Evolutionary conservation across 2,113 vertebrate genomes (phyloP).

Genomic region (Actenoides hombroni): DNA sequence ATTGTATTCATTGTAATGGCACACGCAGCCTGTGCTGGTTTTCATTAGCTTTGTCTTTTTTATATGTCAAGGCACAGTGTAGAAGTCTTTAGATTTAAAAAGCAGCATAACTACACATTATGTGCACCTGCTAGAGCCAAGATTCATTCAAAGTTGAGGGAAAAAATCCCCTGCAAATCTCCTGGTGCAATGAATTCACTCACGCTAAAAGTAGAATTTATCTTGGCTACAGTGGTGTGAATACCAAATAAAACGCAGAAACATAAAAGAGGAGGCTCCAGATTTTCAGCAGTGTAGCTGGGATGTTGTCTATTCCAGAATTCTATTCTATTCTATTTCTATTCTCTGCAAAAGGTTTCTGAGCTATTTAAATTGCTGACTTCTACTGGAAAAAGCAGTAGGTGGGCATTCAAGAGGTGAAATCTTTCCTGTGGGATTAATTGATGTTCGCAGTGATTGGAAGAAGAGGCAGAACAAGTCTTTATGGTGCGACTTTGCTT

Average conservation of each 20-base stretch:
- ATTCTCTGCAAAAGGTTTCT: background rate
- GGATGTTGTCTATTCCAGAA: background rate
- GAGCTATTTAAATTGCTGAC: background rate
- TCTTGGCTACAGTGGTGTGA: background rate
- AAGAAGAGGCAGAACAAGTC: background rate
- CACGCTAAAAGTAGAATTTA: background rate
- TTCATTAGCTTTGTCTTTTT: constrained; percentile 33
- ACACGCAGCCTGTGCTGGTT: constrained; percentile 9
- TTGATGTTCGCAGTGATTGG: background rate
- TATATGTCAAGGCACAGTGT: background rate
- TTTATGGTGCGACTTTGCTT: background rate
- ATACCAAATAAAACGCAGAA: background rate
- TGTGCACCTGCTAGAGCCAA: background rate
- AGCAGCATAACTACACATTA: background rate
- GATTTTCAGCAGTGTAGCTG: background rate
- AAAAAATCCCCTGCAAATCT: background rate
- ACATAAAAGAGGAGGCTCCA: background rate
- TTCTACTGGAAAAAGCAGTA: background rate
- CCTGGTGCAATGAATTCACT: background rate
- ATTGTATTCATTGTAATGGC: background rate
- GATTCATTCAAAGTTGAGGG: background rate
- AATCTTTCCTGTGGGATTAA: background rate
- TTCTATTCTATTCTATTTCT: no score
- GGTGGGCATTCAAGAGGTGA: background rate
- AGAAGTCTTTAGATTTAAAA: background rate